Percentiles rank a stretch among this genome's conserved stretches.
Evolutionary conservation across 1,140 invertebrate species (phyloP).

Genomic region (Zophobas atratus): DNA sequence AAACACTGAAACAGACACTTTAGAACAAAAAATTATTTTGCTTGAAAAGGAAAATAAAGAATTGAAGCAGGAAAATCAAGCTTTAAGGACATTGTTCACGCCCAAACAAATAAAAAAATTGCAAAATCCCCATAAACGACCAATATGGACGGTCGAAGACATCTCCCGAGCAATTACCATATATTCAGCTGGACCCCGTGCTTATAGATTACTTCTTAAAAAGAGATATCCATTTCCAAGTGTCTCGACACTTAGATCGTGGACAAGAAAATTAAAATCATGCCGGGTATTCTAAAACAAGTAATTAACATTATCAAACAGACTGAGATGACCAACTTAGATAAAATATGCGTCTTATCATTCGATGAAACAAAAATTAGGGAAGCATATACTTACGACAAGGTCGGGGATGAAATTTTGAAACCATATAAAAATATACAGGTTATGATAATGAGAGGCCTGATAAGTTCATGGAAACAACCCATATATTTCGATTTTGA

Average conservation of each 20-base stretch:
- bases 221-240: conserved; percentile 36
- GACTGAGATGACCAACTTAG: conserved; percentile 1
- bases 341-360: conserved; percentile 39
- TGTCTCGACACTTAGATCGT: conserved; percentile 34
- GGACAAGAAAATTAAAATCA: conserved; percentile 40
- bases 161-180: conserved; percentile 16
- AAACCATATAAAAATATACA: conserved; percentile 37
- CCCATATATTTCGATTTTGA: conserved; percentile 57
- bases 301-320: conserved; percentile 16
- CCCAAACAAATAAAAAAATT: neutral
- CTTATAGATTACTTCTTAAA: conserved; percentile 41
- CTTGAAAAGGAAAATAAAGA: too few species aligned
- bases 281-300: conserved; percentile 31
- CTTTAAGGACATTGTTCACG: neutral
- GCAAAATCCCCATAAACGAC: neutral
- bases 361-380: conserved; percentile 52
- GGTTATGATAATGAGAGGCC: conserved; percentile 47
- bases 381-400: conserved; percentile 17
- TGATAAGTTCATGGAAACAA: conserved; percentile 65
- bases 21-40: too few species aligned
- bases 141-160: conserved; percentile 20
- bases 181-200: conserved; percentile 27
- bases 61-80: neutral
- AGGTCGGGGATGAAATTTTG: conserved; percentile 37
- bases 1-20: too few species aligned